A percentile compares a stretch with the other conserved stretches of the same genome.
phyloP scores from a whole-genome alignment of 2,113 vertebrate genomes.

The Microcebus tavaratra region DNA sequence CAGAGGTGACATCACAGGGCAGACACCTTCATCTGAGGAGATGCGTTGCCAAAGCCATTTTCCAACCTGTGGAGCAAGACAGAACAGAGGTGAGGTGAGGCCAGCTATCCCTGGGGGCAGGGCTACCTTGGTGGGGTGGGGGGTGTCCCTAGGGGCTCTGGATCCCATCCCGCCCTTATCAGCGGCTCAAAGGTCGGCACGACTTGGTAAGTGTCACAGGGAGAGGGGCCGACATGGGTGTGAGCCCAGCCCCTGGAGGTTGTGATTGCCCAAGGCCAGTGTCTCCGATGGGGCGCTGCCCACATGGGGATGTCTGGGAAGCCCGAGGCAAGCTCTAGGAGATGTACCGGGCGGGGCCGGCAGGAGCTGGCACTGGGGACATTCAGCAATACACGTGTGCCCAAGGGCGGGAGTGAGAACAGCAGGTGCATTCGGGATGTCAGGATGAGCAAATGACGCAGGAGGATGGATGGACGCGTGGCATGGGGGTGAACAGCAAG shows the following conservation, averaged over 20 bases:
- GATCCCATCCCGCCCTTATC: not conserved
- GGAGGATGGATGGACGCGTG: fast-evolving
- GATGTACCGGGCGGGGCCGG: fast-evolving
- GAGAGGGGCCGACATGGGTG: not conserved
- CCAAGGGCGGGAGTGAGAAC: not conserved
- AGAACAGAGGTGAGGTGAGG: not conserved
- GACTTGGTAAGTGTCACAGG: not conserved
- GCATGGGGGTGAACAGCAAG: fast-evolving
- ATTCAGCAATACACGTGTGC: not conserved
- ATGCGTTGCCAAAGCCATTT: slow-evolving; percentile 79
- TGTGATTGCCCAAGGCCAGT: not conserved
- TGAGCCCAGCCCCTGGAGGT: not conserved
- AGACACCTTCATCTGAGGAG: slow-evolving; percentile 85
- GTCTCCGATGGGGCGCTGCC: fast-evolving
- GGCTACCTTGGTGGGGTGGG: not conserved
- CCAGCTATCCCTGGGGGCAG: fast-evolving
- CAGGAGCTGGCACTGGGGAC: fast-evolving
- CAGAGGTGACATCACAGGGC: not conserved
- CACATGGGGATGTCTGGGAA: not conserved
- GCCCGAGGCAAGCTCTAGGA: not conserved
- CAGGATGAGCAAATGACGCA: not conserved
- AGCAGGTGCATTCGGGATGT: not conserved
- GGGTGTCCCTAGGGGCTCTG: not conserved
- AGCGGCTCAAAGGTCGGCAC: not conserved
- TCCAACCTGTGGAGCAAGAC: slow-evolving; percentile 80